Evolutionary conservation across 2,888 invertebrate species (phyloP), one percentile per base, ranked within the genome.

Genomic region (Caenorhabditis sp.): DNA sequence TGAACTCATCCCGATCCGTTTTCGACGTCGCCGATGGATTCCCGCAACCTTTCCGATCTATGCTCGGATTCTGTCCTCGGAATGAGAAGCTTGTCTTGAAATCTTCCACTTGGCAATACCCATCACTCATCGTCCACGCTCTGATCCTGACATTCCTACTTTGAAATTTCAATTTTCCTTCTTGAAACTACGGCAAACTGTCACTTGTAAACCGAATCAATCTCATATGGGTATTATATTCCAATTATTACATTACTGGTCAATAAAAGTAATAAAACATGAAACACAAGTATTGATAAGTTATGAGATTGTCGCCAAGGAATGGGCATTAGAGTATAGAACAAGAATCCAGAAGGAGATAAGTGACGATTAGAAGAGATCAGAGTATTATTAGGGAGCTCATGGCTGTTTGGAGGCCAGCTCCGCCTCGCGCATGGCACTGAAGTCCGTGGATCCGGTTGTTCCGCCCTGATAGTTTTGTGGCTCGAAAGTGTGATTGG

Each of bases 381-480:
- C 35, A 22, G 40, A 40, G n/a, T 35, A 60, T 32, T 32, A n/a
- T 20, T 26, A 47, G 26, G 6, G 9, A 5, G 18, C 15, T 60
- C 28, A 61, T 1, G 55, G 55, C 72, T 72, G 78, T 61, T 85
- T 85, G 11, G 69, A 47, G 47, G 67, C 69, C 70, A 82, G 80
- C 51, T 89, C 89, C 20, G 85, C 88, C 56, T 87, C 85, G n/a
- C 90, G 79, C 86, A 90, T 86, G 15, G 86, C 83, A 37, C 88
- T 88, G 85, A 90, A 90, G 72, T 89, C 89, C 4, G 89, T 90
- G 37, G 89, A 88, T 26, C 80, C 74, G 5, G 67, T 80, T 26
- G 61, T 64, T 11, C 68, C 76, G 6, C 64, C 82, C 28, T 70
- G 64, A 40, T 83, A 83, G 56, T 72, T 70, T 60, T 84, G 83